Conservation (phyloP, 2,113 vertebrate species). For the Sturnira hondurensis region DNA sequence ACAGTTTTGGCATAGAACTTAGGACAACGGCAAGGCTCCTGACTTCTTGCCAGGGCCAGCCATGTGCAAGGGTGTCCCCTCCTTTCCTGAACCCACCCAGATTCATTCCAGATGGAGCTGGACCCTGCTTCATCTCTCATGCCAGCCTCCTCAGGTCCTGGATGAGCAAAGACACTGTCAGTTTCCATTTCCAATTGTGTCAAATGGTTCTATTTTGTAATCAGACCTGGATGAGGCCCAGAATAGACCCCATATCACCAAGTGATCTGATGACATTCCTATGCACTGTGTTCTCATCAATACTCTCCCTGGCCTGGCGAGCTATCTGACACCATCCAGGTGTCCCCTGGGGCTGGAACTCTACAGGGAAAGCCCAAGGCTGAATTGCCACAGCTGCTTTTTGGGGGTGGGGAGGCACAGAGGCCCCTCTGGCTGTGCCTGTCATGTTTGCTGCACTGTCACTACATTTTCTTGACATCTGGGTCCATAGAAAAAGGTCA, state of each 20-base stretch:
- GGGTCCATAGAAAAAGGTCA: neutral
- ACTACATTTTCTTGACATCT: neutral
- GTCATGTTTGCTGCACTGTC: neutral
- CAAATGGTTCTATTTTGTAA: neutral
- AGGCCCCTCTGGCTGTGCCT: neutral
- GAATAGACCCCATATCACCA: neutral
- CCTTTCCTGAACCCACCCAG: neutral
- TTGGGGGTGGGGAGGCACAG: neutral
- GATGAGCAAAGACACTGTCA: neutral
- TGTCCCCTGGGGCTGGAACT: neutral
- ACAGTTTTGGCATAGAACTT: neutral
- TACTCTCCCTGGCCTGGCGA: neutral
- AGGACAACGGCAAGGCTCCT: rapidly evolving
- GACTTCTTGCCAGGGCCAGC: neutral
- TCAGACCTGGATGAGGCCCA: neutral
- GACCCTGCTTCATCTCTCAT: neutral
- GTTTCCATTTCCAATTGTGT: neutral
- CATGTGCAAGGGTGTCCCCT: neutral
- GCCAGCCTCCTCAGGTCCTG: neutral
- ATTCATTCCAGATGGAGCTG: neutral
- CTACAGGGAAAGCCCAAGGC: neutral
- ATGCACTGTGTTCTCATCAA: neutral
- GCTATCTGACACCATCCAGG: neutral
- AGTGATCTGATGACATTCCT: neutral
- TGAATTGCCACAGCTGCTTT: neutral